A percentile compares a stretch with the other conserved stretches of the same genome.
Conservation (phyloP, 2,888 invertebrate genomes). For the Lissocephala sabroskyi region DNA sequence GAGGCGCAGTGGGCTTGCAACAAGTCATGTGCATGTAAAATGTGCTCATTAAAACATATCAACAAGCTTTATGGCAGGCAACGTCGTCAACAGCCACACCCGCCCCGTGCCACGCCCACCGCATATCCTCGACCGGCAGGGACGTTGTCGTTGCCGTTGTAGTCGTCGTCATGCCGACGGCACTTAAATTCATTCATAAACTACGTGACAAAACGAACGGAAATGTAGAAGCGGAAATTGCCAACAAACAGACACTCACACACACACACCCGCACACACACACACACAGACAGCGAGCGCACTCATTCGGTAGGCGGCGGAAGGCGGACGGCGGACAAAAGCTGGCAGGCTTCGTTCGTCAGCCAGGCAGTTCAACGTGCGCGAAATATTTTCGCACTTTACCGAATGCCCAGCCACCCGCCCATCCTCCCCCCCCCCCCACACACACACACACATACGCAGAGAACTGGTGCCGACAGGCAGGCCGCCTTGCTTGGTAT, state of each 20-base stretch:
- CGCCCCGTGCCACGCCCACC: conserved; percentile 8
- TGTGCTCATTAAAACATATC: conserved; percentile 61
- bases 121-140: no score
- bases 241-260: conserved; percentile 42
- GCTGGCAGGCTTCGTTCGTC: no score
- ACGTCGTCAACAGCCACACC: neutral
- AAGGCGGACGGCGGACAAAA: no score
- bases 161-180: conserved; percentile 32
- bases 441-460: no score
- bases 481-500: conserved; percentile 30
- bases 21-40: conserved; percentile 43
- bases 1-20: neutral
- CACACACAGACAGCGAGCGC: conserved; percentile 19
- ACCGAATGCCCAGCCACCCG: no score
- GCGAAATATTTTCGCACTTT: conserved; percentile 48
- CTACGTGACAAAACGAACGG: conserved; percentile 64
- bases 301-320: no score
- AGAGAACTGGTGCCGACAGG: neutral
- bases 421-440: no score
- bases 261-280: conserved; percentile 7
- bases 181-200: conserved; percentile 63
- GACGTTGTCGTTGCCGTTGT: conserved; percentile 9
- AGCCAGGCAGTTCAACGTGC: conserved; percentile 35
- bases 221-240: conserved; percentile 60
- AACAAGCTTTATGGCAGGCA: conserved; percentile 50